Percentiles rank a stretch among this genome's conserved stretches.
These are phyloP conservation scores for Drosophila niveifrons DNA, from an alignment of 2,888 invertebrate species.

Conservation along the genomic window DNA sequence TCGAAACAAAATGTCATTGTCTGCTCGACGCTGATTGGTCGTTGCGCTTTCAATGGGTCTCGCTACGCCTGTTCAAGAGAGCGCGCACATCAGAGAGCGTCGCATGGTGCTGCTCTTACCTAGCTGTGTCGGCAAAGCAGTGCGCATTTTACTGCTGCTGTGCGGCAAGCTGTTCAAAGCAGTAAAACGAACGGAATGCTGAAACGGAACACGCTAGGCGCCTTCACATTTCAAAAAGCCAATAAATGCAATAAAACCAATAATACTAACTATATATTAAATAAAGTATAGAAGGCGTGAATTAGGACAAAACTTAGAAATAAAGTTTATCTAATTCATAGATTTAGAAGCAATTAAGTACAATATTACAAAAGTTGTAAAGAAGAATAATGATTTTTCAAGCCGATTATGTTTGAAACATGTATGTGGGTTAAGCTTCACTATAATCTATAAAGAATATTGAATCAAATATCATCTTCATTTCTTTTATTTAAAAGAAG, in stretches of 20 bases:
- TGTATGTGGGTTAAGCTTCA: too few relatives aligned
- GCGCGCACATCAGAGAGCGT: constrained; percentile 35
- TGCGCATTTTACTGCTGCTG: not conserved
- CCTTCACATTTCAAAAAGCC: constrained; percentile 1
- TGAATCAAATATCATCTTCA: too few relatives aligned
- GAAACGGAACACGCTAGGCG: constrained; percentile 22
- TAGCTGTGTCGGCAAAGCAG: constrained; percentile 52
- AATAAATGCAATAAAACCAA: not conserved
- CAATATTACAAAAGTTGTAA: too few relatives aligned
- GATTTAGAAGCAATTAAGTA: too few relatives aligned
- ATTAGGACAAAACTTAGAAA: too few relatives aligned
- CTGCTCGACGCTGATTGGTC: constrained; percentile 72
- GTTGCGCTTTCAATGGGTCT: constrained; percentile 43
- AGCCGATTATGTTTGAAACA: too few relatives aligned
- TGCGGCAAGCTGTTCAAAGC: constrained; percentile 33
- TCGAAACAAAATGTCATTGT: constrained; percentile 70
- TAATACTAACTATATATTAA: not conserved
- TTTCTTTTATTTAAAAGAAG: too few relatives aligned
- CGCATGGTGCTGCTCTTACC: constrained; percentile 32
- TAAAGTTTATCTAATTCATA: too few relatives aligned
- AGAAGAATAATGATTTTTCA: too few relatives aligned
- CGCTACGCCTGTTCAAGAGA: constrained; percentile 53
- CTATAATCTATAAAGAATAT: too few relatives aligned
- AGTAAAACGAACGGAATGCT: constrained; percentile 25
- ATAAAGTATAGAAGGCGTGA: not conserved